Conservation (phyloP, 1,140 invertebrate genomes). For the Agrypnia vestita region DNA sequence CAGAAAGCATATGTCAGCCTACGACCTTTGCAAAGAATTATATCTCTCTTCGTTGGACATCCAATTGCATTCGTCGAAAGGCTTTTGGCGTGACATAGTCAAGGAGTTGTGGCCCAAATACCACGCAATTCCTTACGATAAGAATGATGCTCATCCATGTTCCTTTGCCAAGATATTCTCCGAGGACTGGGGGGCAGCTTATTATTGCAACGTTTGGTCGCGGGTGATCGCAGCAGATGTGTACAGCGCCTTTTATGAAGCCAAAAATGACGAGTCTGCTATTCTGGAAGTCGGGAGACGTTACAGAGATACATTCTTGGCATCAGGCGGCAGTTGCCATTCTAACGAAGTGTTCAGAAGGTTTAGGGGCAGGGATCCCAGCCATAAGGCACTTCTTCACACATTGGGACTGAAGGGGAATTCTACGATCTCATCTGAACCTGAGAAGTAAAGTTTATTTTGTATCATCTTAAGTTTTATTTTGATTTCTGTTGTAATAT, state of each 20-base stretch:
- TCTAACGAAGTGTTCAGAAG: slow-evolving; percentile 89
- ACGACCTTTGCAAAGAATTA: slow-evolving; percentile 85
- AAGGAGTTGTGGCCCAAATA: slow-evolving; percentile 85
- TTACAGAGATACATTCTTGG: slow-evolving; percentile 90
- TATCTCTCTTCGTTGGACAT: slow-evolving; percentile 91
- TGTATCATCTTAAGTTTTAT: background rate
- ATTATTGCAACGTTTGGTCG: slow-evolving; percentile 86
- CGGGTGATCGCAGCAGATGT: slow-evolving; percentile 92
- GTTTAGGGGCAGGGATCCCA: slow-evolving; percentile 93
- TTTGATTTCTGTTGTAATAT: background rate
- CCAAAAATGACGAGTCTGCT: slow-evolving; percentile 71
- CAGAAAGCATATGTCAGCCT: slow-evolving; percentile 83
- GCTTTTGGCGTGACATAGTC: slow-evolving; percentile 87
- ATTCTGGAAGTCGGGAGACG: slow-evolving; percentile 76
- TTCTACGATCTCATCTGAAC: slow-evolving; percentile 16
- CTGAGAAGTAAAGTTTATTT: slow-evolving; percentile 4
- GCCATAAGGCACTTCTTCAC: slow-evolving; percentile 85
- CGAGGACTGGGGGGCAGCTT: slow-evolving; percentile 82
- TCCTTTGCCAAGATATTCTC: slow-evolving; percentile 84
- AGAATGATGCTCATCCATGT: slow-evolving; percentile 85
- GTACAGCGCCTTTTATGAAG: slow-evolving; percentile 88
- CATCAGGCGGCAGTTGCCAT: slow-evolving; percentile 84
- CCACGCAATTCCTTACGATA: slow-evolving; percentile 81
- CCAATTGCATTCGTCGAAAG: slow-evolving; percentile 83
- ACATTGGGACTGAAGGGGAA: slow-evolving; percentile 74